A percentile compares a stretch with the other conserved stretches of the same genome.
These are phyloP conservation scores for Dolichoris vasculosae DNA, from an alignment of 1,140 invertebrate species.

Conservation along the genomic window DNA sequence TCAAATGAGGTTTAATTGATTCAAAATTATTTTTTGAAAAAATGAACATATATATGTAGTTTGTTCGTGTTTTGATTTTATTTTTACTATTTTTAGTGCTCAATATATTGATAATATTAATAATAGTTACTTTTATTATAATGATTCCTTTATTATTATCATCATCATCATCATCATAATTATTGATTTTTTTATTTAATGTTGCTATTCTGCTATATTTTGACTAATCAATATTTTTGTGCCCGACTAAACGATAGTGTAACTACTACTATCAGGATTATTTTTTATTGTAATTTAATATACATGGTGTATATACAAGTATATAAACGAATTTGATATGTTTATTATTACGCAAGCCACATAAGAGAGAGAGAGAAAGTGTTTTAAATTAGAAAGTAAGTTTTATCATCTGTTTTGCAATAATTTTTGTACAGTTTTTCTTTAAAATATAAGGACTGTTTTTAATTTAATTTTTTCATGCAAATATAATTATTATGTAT, in stretches of 20 bases:
- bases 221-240: conserved; percentile 11
- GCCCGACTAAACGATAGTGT: background rate
- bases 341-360: background rate
- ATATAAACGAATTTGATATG: conserved; percentile 28
- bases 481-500: conserved; percentile 31
- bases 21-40: background rate
- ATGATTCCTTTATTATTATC: background rate
- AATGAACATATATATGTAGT: background rate
- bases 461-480: conserved; percentile 30
- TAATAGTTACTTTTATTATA: background rate
- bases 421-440: conserved; percentile 34
- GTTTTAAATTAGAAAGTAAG: conserved; percentile 27
- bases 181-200: background rate
- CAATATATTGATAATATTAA: background rate
- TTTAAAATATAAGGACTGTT: conserved; percentile 33
- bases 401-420: background rate
- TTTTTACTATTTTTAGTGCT: background rate
- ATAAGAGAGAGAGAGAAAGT: background rate
- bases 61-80: background rate
- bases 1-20: conserved; percentile 19
- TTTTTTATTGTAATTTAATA: conserved; percentile 37
- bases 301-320: background rate
- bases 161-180: background rate
- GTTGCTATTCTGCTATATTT: background rate
- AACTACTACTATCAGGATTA: conserved; percentile 24